Base-by-base conservation (phyloP, 2,113 vertebrate species). In the Condylura cristata region DNA sequence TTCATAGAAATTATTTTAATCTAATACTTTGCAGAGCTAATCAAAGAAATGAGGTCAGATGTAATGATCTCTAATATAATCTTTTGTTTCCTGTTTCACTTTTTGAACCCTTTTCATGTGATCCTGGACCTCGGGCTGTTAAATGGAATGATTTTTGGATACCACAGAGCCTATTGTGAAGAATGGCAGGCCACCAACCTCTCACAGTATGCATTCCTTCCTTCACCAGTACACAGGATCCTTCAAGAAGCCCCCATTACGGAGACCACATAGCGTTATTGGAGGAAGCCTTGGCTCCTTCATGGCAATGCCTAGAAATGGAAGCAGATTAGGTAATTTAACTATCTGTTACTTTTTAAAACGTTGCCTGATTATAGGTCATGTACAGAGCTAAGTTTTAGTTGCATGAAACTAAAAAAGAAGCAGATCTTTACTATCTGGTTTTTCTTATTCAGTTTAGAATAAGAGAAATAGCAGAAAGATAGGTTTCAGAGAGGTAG, bases 201-300 rank as follows among this genome's bases (percentile, higher is more conserved):
- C 99, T 95, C 99, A 99, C 98, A 99, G 99, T 51, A 99, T 99
- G 98, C 99, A 99, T 98, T 99, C 99, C 92, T 99, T 99, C 97
- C 99, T 99, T 76, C 99, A 99, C 96, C 99, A 99, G 75, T 99
- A 99, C 98, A 98, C 99, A 0, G 99, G 99, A 94, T 99, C 99
- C 95, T 99, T 99, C 98, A 99, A 99, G 98, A 99, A 99, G 97
- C 99, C 99, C 12, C 99, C 99, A 0, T 96, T 99, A 71, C 98
- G 99, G 96, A 99, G 99, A 98, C 99, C 99, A 18, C 99, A 99
- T 98, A 99, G 99, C 58, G 99, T 99, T 98, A 99, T 99, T 82
- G 99, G 99, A 89, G 99, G 99, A 93, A 99, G 99, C 93, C 98
- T 99, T 84, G 99, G 99, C 93, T 99, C 99, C 26, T 99, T 99